Conservation (phyloP, 2,113 vertebrate genomes). For the Megalops atlanticus region DNA sequence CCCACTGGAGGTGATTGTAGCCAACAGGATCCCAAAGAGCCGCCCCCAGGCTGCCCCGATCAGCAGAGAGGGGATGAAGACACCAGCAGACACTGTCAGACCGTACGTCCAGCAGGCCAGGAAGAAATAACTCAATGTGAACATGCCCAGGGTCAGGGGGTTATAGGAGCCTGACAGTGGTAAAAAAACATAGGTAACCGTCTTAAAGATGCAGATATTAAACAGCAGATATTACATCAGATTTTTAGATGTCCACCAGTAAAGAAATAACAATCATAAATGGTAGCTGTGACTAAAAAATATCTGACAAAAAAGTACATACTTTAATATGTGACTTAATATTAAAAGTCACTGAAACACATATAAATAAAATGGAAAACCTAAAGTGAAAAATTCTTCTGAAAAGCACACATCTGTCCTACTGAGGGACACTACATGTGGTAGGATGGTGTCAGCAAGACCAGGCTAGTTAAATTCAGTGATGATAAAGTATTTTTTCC, state of each 20-base stretch:
- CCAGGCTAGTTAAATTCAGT: too few relatives aligned
- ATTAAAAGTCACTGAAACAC: too few relatives aligned
- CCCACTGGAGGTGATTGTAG: slow-evolving; percentile 59
- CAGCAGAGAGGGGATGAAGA: slow-evolving; percentile 94
- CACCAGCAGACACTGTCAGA: slow-evolving; percentile 88
- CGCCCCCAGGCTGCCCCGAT: slow-evolving; percentile 95
- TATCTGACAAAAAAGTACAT: too few relatives aligned
- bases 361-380: too few relatives aligned
- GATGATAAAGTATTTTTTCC: too few relatives aligned
- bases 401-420: too few relatives aligned
- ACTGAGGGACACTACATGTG: too few relatives aligned
- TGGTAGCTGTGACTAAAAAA: too few relatives aligned
- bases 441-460: too few relatives aligned
- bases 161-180: slow-evolving; percentile 83
- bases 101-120: slow-evolving; percentile 98
- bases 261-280: neutral
- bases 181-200: neutral
- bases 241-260: neutral
- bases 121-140: slow-evolving; percentile 93
- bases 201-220: neutral
- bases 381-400: too few relatives aligned
- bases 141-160: slow-evolving; percentile 85
- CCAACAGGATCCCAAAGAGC: slow-evolving; percentile 85
- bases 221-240: too few relatives aligned
- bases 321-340: too few relatives aligned